Conservation (phyloP, 2,797 vertebrate genomes). For the Periparus ater region DNA sequence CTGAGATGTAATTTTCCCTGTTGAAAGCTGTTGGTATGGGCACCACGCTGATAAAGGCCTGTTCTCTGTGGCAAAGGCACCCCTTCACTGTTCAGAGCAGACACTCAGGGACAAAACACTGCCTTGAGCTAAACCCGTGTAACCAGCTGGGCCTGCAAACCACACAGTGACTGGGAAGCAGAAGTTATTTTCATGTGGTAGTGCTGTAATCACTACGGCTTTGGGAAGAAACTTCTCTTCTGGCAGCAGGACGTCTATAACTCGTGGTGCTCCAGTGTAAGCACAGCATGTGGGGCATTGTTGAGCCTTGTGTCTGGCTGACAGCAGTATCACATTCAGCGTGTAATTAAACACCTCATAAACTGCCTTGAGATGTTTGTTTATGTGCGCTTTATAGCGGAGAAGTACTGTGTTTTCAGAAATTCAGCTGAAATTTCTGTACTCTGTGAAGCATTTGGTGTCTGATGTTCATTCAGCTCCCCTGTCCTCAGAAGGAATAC, state of each 20-base stretch:
- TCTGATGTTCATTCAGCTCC: background rate
- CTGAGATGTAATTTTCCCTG: background rate
- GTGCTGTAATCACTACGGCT: background rate
- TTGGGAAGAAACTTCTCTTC: background rate
- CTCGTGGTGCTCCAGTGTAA: background rate
- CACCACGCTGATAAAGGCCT: background rate
- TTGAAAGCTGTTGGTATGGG: background rate
- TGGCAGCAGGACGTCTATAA: background rate
- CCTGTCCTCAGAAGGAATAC: background rate
- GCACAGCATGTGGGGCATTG: slow-evolving; percentile 43
- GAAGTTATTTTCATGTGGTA: background rate
- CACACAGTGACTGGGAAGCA: background rate
- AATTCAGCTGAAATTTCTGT: background rate
- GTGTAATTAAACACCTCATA: slow-evolving; percentile 60
- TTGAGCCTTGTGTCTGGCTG: slow-evolving; percentile 21
- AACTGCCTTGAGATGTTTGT: slow-evolving; percentile 56
- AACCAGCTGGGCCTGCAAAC: background rate
- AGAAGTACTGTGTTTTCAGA: slow-evolving; percentile 1
- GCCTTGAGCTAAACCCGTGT: background rate
- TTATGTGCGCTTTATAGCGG: background rate
- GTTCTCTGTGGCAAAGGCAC: background rate
- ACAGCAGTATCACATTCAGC: slow-evolving; percentile 1
- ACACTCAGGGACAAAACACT: background rate
- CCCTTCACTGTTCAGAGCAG: background rate
- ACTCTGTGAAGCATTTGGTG: background rate